These are phyloP conservation scores for Danio rerio DNA, from an alignment of 2,113 vertebrate species.

Conservation along the genomic window GRCz12tu NC_133193.1:15798001-15798500, in stretches of 20 bases:
- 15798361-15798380: background rate
- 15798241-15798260: background rate
- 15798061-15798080: background rate
- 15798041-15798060: no score
- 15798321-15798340: background rate
- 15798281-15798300: background rate
- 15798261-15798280: no score
- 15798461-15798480: no score
- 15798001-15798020: no score
- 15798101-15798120: background rate
- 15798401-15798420: background rate
- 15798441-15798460: no score
- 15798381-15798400: no score
- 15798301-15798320: background rate
- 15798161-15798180: background rate
- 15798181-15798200: background rate
- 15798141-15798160: background rate
- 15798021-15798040: no score
- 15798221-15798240: background rate
- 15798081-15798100: background rate
- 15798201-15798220: background rate
- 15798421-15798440: background rate
- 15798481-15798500: no score
- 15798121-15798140: background rate
- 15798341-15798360: background rate